A percentile compares a stretch with the other conserved stretches of the same genome.
Evolutionary conservation across 53 echinoderm and acorn worm genomes (phyloP).

Genomic region (Astropecten irregularis): DNA sequence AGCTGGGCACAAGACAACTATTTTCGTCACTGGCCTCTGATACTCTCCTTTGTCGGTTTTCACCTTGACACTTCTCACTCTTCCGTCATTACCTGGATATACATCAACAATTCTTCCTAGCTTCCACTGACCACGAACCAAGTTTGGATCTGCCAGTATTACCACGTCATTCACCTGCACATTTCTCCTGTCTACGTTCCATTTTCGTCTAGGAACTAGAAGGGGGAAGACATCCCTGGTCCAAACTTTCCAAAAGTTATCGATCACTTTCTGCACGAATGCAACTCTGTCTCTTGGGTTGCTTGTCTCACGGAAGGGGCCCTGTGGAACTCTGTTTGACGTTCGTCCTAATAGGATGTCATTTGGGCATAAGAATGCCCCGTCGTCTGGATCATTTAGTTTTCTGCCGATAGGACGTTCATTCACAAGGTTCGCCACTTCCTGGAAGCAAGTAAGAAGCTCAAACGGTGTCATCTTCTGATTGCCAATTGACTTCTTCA

Average conservation of each 20-base stretch:
- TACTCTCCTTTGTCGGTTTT: constrained; percentile 26
- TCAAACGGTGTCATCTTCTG: constrained; percentile 37
- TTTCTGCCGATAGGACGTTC: constrained; percentile 59
- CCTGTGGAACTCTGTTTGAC: constrained; percentile 43
- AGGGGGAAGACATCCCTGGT: too few relatives aligned
- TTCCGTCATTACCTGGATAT: constrained; percentile 62
- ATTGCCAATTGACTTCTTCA: constrained; percentile 40
- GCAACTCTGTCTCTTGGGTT: constrained; percentile 60
- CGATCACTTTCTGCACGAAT: constrained; percentile 63
- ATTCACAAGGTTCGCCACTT: constrained; percentile 54
- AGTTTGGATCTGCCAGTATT: constrained; percentile 47
- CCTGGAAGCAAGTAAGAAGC: constrained; percentile 11
- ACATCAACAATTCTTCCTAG: constrained; percentile 61
- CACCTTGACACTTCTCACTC: constrained; percentile 59
- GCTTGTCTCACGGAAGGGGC: constrained; percentile 45
- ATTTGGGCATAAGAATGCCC: constrained; percentile 50
- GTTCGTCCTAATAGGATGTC: constrained; percentile 57
- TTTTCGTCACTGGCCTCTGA: constrained; percentile 57
- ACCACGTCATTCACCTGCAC: constrained; percentile 67
- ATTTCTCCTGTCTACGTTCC: constrained; percentile 67
- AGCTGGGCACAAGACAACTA: constrained; percentile 59
- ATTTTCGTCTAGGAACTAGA: constrained; percentile 55
- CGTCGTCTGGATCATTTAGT: constrained; percentile 58
- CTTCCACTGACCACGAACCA: constrained; percentile 54
- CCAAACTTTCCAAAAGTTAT: too few relatives aligned